A percentile compares a stretch with the other conserved stretches of the same genome.
Evolutionary conservation across 2,113 vertebrate genomes (phyloP).

Genomic region (Marmota flaviventris): DNA sequence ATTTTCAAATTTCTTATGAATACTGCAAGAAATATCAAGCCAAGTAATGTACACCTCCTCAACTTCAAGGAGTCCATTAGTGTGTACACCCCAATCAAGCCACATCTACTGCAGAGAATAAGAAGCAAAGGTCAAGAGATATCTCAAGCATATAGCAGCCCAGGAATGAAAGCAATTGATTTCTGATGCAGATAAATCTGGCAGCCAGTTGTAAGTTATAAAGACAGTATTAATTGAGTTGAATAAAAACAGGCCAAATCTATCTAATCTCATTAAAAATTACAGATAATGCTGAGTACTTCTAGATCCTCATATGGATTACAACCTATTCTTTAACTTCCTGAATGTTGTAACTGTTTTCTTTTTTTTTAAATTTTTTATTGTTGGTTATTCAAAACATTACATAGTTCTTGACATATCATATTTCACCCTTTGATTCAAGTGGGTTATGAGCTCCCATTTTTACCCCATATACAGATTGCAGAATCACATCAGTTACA

Average conservation of each 20-base stretch:
- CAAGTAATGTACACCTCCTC: background rate
- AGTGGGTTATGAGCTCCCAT: too few relatives aligned
- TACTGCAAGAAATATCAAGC: slow-evolving; percentile 19
- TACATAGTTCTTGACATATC: too few relatives aligned
- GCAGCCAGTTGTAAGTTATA: background rate
- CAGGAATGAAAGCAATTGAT: background rate
- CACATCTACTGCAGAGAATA: background rate
- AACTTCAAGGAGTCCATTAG: slow-evolving; percentile 28
- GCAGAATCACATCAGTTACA: too few relatives aligned
- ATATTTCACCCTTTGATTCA: too few relatives aligned
- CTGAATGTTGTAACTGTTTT: background rate
- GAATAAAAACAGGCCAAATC: background rate
- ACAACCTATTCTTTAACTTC: background rate
- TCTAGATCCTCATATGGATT: background rate
- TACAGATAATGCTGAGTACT: background rate
- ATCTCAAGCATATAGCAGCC: background rate
- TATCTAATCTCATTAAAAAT: background rate
- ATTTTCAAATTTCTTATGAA: slow-evolving; percentile 19
- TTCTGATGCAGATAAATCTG: background rate
- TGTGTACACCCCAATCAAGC: background rate
- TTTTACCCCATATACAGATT: too few relatives aligned
- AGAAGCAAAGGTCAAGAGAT: background rate
- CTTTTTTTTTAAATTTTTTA: background rate
- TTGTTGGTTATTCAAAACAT: too few relatives aligned
- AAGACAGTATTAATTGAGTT: background rate